Conservation (phyloP, 2,113 vertebrate species). For the Pheucticus melanocephalus region DNA sequence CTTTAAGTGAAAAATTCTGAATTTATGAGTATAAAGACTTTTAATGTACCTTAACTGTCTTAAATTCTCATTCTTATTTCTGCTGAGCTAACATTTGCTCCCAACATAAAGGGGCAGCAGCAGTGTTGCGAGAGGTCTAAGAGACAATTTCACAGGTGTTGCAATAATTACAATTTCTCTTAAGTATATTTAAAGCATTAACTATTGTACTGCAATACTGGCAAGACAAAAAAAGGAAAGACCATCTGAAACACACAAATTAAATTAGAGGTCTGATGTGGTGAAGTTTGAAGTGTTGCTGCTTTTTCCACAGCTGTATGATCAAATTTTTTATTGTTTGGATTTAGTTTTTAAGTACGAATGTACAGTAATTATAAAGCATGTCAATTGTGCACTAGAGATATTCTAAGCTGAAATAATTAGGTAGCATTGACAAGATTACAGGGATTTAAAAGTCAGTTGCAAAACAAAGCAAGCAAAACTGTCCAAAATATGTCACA, state of each 20-base stretch:
- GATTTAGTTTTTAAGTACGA: background rate
- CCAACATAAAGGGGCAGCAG: background rate
- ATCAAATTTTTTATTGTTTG: background rate
- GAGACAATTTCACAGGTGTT: background rate
- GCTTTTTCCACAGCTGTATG: background rate
- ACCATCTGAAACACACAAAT: background rate
- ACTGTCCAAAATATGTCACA: background rate
- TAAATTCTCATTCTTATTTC: background rate
- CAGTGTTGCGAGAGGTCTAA: background rate
- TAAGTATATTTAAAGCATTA: background rate
- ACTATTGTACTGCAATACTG: background rate
- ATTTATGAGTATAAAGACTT: background rate
- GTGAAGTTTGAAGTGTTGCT: background rate
- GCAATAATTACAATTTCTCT: background rate
- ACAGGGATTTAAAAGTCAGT: background rate
- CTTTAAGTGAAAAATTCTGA: conserved; percentile 1
- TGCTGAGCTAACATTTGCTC: background rate
- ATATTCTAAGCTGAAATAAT: background rate
- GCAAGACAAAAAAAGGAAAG: background rate
- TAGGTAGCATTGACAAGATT: background rate
- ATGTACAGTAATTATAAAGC: background rate
- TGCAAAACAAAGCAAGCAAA: conserved; percentile 5
- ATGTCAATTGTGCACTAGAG: background rate
- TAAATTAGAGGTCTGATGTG: background rate
- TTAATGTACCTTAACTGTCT: background rate